Conservation (phyloP, 2,888 invertebrate genomes). For the Drosophila anomalata region DNA sequence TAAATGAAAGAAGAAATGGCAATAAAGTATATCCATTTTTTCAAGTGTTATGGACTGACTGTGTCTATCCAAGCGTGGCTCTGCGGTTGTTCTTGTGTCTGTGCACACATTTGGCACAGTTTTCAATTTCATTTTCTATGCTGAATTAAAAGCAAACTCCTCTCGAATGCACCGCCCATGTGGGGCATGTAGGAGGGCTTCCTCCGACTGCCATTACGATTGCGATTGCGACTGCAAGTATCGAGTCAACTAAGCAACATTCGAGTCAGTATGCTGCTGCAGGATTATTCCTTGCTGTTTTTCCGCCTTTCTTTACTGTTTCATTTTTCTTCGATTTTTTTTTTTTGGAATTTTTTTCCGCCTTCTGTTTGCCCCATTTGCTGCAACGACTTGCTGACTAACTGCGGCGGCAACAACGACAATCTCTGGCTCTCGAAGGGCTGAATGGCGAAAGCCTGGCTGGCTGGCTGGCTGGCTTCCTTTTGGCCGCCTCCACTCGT, state of each 20-base stretch:
- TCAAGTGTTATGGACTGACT: conserved; percentile 9
- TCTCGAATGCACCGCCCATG: conserved; percentile 34
- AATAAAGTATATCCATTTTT: neutral
- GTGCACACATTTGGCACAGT: conserved; percentile 58
- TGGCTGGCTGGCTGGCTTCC: conserved; percentile 59
- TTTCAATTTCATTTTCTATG: conserved; percentile 65
- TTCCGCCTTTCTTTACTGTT: conserved; percentile 2
- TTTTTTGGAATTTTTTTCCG: conserved; percentile 12
- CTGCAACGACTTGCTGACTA: conserved; percentile 49
- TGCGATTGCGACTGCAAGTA: conserved; percentile 9
- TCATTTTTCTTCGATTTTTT: conserved; percentile 14
- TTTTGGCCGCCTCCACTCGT: conserved; percentile 59
- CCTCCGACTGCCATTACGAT: conserved; percentile 1
- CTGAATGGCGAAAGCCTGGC: conserved; percentile 11
- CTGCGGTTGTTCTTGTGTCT: conserved; percentile 24
- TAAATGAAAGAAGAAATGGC: too few relatives aligned
- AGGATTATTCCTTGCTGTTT: conserved; percentile 26
- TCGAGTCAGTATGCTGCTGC: conserved; percentile 25
- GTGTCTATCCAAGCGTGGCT: conserved; percentile 23
- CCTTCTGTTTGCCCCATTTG: conserved; percentile 43
- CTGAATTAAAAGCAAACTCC: conserved; percentile 60
- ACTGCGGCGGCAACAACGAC: conserved; percentile 43
- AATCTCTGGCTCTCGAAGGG: conserved; percentile 37
- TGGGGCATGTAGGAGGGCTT: conserved; percentile 12
- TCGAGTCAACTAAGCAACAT: conserved; percentile 34